Conservation (phyloP, 30 jellyfish, hydroid and myxozoan species). For the Pelagia noctiluca region DNA sequence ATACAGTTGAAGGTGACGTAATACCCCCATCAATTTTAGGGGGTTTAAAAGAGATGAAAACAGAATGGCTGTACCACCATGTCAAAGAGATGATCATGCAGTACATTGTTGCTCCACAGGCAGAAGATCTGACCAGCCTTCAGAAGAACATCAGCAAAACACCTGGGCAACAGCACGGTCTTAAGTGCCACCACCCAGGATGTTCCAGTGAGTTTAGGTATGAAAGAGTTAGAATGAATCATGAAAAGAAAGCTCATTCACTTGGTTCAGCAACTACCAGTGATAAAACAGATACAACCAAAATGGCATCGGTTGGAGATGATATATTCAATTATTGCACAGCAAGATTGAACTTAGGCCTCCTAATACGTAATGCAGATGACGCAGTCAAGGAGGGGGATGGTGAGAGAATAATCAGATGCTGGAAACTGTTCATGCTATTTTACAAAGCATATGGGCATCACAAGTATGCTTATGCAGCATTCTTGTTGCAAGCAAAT, state of each 20-base stretch:
- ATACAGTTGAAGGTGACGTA: background rate
- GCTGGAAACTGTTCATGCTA: background rate
- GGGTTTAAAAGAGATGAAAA: conserved; percentile 20
- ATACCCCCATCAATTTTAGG: conserved; percentile 28
- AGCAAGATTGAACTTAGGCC: no score
- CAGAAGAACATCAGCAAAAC: conserved; percentile 18
- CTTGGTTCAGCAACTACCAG: background rate
- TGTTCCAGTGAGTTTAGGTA: conserved; percentile 13
- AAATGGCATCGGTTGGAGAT: no score
- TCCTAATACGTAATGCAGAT: no score
- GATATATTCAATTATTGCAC: no score
- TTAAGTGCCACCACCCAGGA: conserved; percentile 31
- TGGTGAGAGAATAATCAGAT: no score
- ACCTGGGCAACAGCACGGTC: conserved; percentile 7
- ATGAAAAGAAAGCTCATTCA: conserved; percentile 33
- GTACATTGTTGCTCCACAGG: conserved; percentile 42
- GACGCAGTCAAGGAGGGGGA: no score
- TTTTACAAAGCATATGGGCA: background rate
- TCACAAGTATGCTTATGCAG: conserved; percentile 6
- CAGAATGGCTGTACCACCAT: conserved; percentile 38
- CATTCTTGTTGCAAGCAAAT: background rate
- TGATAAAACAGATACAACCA: conserved; percentile 1
- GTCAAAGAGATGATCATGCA: conserved; percentile 34
- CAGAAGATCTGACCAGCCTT: conserved; percentile 24
- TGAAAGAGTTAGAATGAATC: conserved; percentile 23